These are phyloP conservation scores for Nipponacmea schrenckii DNA, from an alignment of 2,888 invertebrate species.

Conservation along the genomic window DNA sequence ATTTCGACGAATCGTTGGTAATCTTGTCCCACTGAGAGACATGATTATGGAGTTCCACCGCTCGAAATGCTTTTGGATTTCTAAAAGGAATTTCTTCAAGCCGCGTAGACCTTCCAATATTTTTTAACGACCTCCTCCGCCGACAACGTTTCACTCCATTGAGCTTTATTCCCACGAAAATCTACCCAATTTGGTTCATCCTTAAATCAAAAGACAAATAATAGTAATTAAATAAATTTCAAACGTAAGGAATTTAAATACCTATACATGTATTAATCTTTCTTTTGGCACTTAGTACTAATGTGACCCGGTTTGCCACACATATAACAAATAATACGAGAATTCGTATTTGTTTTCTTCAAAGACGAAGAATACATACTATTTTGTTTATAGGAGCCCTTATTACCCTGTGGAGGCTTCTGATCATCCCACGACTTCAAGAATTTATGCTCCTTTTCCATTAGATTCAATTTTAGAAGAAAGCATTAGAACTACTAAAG, in stretches of 20 bases:
- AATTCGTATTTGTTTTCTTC: no score
- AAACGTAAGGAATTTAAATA: no score
- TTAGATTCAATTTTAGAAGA: neutral
- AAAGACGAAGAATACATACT: no score
- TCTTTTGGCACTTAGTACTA: neutral
- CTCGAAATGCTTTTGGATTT: neutral
- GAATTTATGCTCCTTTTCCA: conserved; percentile 1
- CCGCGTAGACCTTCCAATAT: neutral
- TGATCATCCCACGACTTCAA: neutral
- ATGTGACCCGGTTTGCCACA: neutral
- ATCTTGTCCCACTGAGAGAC: neutral
- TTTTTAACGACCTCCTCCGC: neutral
- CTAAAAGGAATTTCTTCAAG: neutral
- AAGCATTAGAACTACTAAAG: no score
- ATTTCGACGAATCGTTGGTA: neutral
- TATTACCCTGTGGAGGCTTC: no score
- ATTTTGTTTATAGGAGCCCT: no score
- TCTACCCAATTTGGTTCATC: neutral
- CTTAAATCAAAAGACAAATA: neutral
- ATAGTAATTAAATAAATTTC: no score
- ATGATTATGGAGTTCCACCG: conserved; percentile 1
- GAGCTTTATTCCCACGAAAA: neutral
- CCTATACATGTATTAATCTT: no score
- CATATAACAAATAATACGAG: neutral
- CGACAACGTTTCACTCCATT: neutral